Percentiles rank a stretch among this genome's conserved stretches.
These are phyloP conservation scores for Brachionus calyciflorus DNA, from an alignment of 1,140 invertebrate genomes.

Conservation along the genomic window DNA sequence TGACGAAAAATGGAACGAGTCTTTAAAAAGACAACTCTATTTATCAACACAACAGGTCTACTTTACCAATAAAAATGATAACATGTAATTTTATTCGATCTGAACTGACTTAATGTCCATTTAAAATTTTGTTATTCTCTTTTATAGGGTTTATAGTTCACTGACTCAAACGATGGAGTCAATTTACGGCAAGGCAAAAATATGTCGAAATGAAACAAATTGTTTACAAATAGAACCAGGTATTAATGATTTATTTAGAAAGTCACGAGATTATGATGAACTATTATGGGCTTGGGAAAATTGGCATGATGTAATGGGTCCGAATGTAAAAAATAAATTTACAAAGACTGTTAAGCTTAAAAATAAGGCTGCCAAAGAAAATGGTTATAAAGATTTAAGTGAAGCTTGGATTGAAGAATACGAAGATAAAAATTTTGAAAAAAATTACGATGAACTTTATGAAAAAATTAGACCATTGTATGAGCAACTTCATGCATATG, in stretches of 20 bases:
- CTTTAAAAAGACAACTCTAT: no score
- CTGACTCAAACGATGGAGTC: constrained; percentile 47
- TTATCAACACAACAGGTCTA: no score
- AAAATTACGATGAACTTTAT: constrained; percentile 51
- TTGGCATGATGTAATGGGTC: constrained; percentile 54
- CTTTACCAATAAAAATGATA: no score
- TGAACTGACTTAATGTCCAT: no score
- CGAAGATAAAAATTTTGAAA: constrained; percentile 52
- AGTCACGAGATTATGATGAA: constrained; percentile 49
- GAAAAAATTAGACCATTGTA: constrained; percentile 54
- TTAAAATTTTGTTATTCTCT: no score
- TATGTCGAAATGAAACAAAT: constrained; percentile 48
- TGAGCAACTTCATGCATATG: constrained; percentile 56
- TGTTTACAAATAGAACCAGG: constrained; percentile 50
- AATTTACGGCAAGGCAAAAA: constrained; percentile 51
- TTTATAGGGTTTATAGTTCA: no score
- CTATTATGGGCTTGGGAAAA: constrained; percentile 53
- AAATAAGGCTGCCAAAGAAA: constrained; percentile 53
- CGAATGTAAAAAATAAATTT: constrained; percentile 50
- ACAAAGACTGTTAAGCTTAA: constrained; percentile 50
- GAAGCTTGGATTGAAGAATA: constrained; percentile 53
- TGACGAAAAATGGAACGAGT: no score
- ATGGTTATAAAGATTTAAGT: constrained; percentile 54
- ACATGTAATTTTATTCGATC: no score
- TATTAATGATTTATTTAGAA: constrained; percentile 51